These are phyloP conservation scores for Enteromius paludinosus DNA, from an alignment of 2,797 vertebrate genomes.

Conservation along the genomic window DNA sequence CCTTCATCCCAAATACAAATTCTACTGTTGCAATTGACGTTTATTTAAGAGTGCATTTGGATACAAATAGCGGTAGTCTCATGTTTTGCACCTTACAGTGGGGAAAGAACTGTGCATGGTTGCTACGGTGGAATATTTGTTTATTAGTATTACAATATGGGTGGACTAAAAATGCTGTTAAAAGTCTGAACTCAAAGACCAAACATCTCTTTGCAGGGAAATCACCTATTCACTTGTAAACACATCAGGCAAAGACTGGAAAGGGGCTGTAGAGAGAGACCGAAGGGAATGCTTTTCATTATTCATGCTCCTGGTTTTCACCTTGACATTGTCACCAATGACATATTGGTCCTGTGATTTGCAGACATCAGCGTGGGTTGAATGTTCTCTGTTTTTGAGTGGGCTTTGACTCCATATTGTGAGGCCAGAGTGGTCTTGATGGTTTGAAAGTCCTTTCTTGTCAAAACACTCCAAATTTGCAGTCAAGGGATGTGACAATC, in stretches of 20 bases:
- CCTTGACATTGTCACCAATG: slow-evolving; percentile 18
- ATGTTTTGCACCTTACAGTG: neutral
- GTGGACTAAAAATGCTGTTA: neutral
- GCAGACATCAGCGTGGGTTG: slow-evolving; percentile 42
- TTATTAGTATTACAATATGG: neutral
- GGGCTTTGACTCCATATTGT: slow-evolving; percentile 5
- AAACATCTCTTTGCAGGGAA: neutral
- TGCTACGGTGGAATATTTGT: neutral
- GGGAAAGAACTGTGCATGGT: neutral
- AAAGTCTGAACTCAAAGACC: neutral
- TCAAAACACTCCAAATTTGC: slow-evolving; percentile 40
- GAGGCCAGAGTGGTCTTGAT: slow-evolving; percentile 45
- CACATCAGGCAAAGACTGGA: neutral
- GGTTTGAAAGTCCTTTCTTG: slow-evolving; percentile 42
- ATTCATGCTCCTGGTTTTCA: slow-evolving; percentile 28
- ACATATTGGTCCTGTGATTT: slow-evolving; percentile 36
- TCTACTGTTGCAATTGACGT: neutral
- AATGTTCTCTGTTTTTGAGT: slow-evolving; percentile 44
- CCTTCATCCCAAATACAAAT: neutral
- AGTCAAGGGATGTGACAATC: neutral
- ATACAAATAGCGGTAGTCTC: neutral
- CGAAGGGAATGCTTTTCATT: neutral
- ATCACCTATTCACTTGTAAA: neutral
- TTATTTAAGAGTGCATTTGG: slow-evolving; percentile 3
- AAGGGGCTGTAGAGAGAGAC: neutral